Percentiles rank a stretch among this genome's conserved stretches.
These are phyloP conservation scores for Teleogryllus oceanicus DNA, from an alignment of 2,888 invertebrate species.

Conservation along the genomic window DNA sequence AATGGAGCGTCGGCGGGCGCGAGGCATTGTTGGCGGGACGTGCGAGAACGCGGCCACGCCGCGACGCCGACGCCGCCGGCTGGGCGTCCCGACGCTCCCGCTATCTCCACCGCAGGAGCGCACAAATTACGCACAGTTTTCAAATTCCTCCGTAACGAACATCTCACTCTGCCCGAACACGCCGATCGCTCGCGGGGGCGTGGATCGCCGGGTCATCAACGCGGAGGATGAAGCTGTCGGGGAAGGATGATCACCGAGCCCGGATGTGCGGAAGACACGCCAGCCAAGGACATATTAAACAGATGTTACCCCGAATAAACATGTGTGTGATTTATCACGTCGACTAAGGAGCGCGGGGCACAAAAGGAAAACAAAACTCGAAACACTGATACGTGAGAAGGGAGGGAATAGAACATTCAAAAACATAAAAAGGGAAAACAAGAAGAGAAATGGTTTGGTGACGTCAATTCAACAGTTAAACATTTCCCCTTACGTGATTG, in stretches of 20 bases:
- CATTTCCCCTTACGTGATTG: constrained; percentile 18
- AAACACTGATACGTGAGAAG: constrained; percentile 18
- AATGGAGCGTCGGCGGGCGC: neutral
- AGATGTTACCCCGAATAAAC: neutral
- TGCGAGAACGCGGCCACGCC: neutral
- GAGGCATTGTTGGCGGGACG: neutral
- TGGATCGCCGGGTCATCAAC: neutral
- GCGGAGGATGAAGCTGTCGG: neutral
- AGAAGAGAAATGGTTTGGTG: constrained; percentile 9
- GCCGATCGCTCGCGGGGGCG: neutral
- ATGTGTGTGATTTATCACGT: constrained; percentile 6
- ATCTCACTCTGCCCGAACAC: neutral
- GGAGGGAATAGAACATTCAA: neutral
- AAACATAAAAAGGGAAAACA: constrained; percentile 1
- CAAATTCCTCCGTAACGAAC: neutral
- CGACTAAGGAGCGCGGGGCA: neutral
- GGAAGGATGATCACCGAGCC: neutral
- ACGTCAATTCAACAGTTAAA: constrained; percentile 18
- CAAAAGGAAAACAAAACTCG: neutral
- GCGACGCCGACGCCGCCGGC: neutral
- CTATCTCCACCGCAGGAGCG: no score
- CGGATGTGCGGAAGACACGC: neutral
- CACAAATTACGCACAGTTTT: constrained; percentile 18
- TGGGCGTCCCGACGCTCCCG: no score
- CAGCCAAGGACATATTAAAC: neutral